Evolutionary conservation across 2,797 vertebrate genomes (phyloP).

Genomic region (Austrolebias charrua): DNA sequence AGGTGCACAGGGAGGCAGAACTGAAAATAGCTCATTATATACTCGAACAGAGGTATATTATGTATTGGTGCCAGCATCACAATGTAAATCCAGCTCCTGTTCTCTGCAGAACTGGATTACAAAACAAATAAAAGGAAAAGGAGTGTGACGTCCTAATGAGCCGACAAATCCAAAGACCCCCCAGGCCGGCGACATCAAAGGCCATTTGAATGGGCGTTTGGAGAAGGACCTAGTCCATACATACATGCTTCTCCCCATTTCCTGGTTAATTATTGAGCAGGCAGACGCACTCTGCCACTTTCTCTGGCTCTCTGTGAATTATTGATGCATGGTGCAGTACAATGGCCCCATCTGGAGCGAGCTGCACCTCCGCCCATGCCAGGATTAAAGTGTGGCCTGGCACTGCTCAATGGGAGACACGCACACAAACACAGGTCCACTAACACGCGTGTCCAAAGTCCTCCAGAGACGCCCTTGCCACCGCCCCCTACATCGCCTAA

Average conservation of each 20-base stretch:
- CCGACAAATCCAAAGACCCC: constrained; percentile 68
- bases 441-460: no score
- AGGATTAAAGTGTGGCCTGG: constrained; percentile 70
- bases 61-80: constrained; percentile 46
- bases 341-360: constrained; percentile 82
- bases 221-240: constrained; percentile 73
- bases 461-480: neutral
- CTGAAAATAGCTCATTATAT: constrained; percentile 70
- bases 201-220: constrained; percentile 71
- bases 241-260: constrained; percentile 70
- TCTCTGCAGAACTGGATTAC: constrained; percentile 58
- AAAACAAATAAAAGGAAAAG: constrained; percentile 75
- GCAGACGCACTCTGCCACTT: constrained; percentile 78
- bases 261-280: constrained; percentile 82
- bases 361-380: constrained; percentile 62
- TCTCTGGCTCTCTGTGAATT: constrained; percentile 78
- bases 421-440: constrained; percentile 15
- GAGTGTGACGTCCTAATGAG: constrained; percentile 77
- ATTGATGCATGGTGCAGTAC: constrained; percentile 79
- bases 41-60: constrained; percentile 37
- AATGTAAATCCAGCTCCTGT: constrained; percentile 35
- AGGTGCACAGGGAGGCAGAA: constrained; percentile 40
- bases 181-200: constrained; percentile 72
- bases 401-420: constrained; percentile 40
- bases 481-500: constrained; percentile 15